Conservation (phyloP, 2,113 vertebrate species). For the Butorides virescens region DNA sequence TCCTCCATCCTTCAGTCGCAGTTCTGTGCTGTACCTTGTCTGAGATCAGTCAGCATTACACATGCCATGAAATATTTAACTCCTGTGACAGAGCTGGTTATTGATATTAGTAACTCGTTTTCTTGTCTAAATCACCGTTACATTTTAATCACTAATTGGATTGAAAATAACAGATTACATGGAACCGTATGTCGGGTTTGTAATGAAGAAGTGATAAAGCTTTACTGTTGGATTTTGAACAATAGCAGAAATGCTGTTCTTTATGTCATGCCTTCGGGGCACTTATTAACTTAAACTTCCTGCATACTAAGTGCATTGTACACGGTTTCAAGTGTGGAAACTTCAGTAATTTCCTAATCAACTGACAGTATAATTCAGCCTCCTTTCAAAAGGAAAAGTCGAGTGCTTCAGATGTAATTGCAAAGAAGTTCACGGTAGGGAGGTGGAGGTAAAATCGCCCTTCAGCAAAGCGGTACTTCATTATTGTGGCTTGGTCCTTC, state of each 20-base stretch:
- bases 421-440: neutral
- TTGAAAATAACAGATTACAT: neutral
- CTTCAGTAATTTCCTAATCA: constrained; percentile 1
- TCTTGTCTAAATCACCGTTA: neutral
- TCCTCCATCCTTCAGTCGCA: neutral
- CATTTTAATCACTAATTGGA: neutral
- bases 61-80: neutral
- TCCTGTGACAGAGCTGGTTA: neutral
- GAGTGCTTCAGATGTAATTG: neutral
- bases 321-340: neutral
- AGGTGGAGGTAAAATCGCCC: neutral
- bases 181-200: rapidly evolving
- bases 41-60: neutral
- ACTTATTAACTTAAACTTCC: neutral
- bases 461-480: neutral
- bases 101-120: neutral
- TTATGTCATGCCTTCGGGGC: neutral
- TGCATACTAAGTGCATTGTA: neutral
- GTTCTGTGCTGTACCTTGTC: neutral
- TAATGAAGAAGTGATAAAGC: neutral
- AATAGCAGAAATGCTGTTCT: neutral
- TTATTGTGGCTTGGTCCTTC: neutral
- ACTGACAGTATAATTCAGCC: neutral
- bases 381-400: neutral
- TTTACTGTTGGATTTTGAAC: neutral